Percentiles rank a stretch among this genome's conserved stretches.
These are phyloP conservation scores for Drosophila parabipectinata DNA, from an alignment of 1,140 invertebrate species.

Conservation along the genomic window DNA sequence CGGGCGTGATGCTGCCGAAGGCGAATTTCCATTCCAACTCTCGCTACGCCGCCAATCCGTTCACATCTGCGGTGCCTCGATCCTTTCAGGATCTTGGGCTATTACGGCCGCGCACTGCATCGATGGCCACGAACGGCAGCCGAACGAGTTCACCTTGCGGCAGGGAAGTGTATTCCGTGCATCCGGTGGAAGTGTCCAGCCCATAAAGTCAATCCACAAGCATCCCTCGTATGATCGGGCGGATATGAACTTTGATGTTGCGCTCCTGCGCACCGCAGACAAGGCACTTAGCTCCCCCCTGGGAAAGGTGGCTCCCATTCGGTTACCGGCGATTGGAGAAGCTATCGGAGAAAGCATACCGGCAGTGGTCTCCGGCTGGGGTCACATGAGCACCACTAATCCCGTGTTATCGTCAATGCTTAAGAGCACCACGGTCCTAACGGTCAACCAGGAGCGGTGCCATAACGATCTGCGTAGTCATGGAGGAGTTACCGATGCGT, in stretches of 20 bases:
- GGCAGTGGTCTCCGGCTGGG: conserved; percentile 78
- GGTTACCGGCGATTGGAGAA: conserved; percentile 45
- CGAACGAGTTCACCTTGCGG: conserved; percentile 66
- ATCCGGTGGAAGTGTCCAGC: conserved; percentile 62
- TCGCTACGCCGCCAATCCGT: conserved; percentile 67
- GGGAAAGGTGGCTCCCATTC: conserved; percentile 59
- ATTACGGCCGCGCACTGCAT: conserved; percentile 83
- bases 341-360: conserved; percentile 41
- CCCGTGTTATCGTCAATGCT: conserved; percentile 61
- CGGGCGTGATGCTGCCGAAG: conserved; percentile 60
- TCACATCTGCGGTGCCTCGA: conserved; percentile 80
- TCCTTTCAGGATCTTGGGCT: conserved; percentile 73
- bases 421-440: conserved; percentile 70
- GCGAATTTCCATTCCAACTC: conserved; percentile 66
- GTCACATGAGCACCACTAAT: conserved; percentile 70
- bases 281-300: conserved; percentile 37
- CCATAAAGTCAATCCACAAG: conserved; percentile 65
- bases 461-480: conserved; percentile 58
- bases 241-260: conserved; percentile 77
- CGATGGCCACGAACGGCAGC: conserved; percentile 58
- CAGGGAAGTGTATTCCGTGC: conserved; percentile 58
- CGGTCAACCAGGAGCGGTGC: conserved; percentile 72
- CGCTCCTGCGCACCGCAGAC: conserved; percentile 54
- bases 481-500: conserved; percentile 75
- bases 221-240: conserved; percentile 75